phyloP scores from a whole-genome alignment of 2,797 vertebrate genomes.

The Mastacembelus armatus region DNA sequence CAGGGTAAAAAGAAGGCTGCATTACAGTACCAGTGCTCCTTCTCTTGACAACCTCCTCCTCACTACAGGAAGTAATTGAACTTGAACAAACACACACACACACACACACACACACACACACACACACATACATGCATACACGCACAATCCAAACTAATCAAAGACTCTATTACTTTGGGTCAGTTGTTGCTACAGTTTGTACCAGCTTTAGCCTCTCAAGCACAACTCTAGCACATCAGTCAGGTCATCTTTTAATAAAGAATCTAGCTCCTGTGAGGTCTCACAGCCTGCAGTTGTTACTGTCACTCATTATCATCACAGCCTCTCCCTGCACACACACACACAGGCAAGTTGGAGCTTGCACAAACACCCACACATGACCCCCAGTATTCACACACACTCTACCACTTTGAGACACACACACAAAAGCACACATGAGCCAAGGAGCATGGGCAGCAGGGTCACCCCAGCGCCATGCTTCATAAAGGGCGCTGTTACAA shows the following conservation, averaged over 20 bases:
- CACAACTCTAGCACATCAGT: slow-evolving; percentile 85
- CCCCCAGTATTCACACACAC: slow-evolving; percentile 52
- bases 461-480: slow-evolving; percentile 81
- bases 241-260: slow-evolving; percentile 80
- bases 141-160: slow-evolving; percentile 34
- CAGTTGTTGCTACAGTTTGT: slow-evolving; percentile 36
- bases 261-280: slow-evolving; percentile 78
- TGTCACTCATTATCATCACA: slow-evolving; percentile 87
- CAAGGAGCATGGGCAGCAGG: slow-evolving; percentile 76
- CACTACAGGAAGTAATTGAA: slow-evolving; percentile 65
- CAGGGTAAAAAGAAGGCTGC: slow-evolving; percentile 66
- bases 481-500: slow-evolving; percentile 84
- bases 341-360: slow-evolving; percentile 35
- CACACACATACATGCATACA: background rate
- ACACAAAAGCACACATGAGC: slow-evolving; percentile 55
- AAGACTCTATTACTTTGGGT: background rate
- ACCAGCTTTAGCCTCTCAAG: slow-evolving; percentile 48
- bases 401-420: slow-evolving; percentile 48
- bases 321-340: slow-evolving; percentile 44
- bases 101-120: slow-evolving; percentile 1
- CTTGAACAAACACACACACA: slow-evolving; percentile 22
- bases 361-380: slow-evolving; percentile 53
- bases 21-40: slow-evolving; percentile 58
- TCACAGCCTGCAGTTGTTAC: slow-evolving; percentile 85
- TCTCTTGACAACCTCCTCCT: slow-evolving; percentile 38